A percentile compares a stretch with the other conserved stretches of the same genome.
phyloP scores from a whole-genome alignment of 2,113 vertebrate genomes.

The Pycnonotus jocosus region DNA sequence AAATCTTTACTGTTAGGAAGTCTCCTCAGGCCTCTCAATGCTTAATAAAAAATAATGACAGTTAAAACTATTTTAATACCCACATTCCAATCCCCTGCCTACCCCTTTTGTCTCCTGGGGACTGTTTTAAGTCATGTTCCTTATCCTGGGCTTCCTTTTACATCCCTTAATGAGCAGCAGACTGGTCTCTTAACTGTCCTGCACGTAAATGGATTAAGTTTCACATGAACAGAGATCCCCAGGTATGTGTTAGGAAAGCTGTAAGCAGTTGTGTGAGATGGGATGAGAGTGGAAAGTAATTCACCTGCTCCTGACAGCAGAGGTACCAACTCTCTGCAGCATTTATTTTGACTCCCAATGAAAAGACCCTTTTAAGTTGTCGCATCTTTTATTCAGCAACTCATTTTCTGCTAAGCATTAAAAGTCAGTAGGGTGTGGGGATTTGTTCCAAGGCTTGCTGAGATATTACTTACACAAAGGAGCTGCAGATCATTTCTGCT shows the following conservation, averaged over 20 bases:
- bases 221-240: slow-evolving; percentile 42
- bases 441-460: slow-evolving; percentile 47
- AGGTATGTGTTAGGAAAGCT: slow-evolving; percentile 21
- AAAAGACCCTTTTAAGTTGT: slow-evolving; percentile 20
- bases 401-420: slow-evolving; percentile 40
- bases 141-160: slow-evolving; percentile 25
- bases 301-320: slow-evolving; percentile 37
- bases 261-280: background rate
- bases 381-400: slow-evolving; percentile 40
- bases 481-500: slow-evolving; percentile 36
- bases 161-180: slow-evolving; percentile 47
- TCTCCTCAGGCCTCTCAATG: background rate
- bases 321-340: background rate
- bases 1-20: background rate
- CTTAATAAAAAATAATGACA: slow-evolving; percentile 58
- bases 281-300: background rate
- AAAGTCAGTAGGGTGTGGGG: slow-evolving; percentile 13
- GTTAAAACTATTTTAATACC: slow-evolving; percentile 36
- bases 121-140: background rate
- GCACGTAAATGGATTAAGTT: slow-evolving; percentile 33
- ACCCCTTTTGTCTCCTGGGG: background rate
- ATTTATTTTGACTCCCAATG: slow-evolving; percentile 35
- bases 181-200: slow-evolving; percentile 32
- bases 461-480: slow-evolving; percentile 19
- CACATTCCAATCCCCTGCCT: background rate